Base-by-base conservation (phyloP, 2,888 invertebrate species). In the Dryococelus australis region DNA sequence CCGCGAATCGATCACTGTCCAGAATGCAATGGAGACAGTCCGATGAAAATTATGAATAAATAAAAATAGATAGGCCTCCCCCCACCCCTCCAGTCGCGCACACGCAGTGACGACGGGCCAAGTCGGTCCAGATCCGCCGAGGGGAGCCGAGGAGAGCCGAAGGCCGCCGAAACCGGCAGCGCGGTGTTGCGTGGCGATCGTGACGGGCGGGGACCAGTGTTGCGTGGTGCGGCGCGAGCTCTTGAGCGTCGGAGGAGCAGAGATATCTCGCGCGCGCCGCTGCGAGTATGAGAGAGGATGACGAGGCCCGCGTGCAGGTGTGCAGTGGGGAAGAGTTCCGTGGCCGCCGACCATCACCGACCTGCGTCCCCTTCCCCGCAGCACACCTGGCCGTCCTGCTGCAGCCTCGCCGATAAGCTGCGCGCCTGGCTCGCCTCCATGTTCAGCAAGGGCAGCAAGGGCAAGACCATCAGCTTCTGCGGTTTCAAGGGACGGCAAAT, bases 341-440 rank as follows among this genome's bases (percentile, higher is more conserved):
- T 65, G 65, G 65, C 65, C 65, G 20, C n/a, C 65, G 65, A 10
- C 65, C 65, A 24, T 47, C 47, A 8, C 24, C 65, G 65, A 65
- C 65, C n/a, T 20, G 65, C 65, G 65, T 65, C 65, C 24, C 65
- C 65, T 1, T 5, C 47, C 12, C 47, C 47, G 35, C 35, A 3
- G 35, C 35, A 35, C n/a, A n/a, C n/a, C 47, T 65, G 65, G 65
- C 65, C 6, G 12, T 65, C 65, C 65, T 65, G 65, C 65, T 65
- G 65, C 65, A 65, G 65, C 65, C 20, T 65, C n/a, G 65, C 65
- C n/a, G 65, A 65, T n/a, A 65, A 65, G 65, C 65, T 65, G 65
- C 65, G 65, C 65, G 65, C 65, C 65, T 65, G 65, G 65, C 65
- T 65, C 65, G 65, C 65, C 65, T 65, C 65, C 10, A 65, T 65